These are phyloP conservation scores for cat (Felis catus) DNA, from an alignment of 2,113 vertebrate species.

Conservation along the genomic window F.catus_Fca126_mat1.0 CM031421.1:80243501-80244000, in stretches of 20 bases:
- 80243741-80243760: neutral
- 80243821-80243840: neutral
- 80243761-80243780: neutral
- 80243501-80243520: neutral
- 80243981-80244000: neutral
- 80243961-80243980: neutral
- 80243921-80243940: neutral
- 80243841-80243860: neutral
- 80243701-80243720: neutral
- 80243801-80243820: neutral
- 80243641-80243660: fast-evolving
- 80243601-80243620: neutral
- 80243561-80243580: neutral
- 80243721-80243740: neutral
- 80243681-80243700: neutral
- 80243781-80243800: neutral
- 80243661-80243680: neutral
- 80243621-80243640: neutral
- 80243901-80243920: neutral
- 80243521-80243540: neutral
- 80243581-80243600: neutral
- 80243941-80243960: neutral
- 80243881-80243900: neutral
- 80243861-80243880: neutral
- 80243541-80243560: neutral